Evolutionary conservation across 2,888 invertebrate species (phyloP).

Genomic region (Artemia sinica): DNA sequence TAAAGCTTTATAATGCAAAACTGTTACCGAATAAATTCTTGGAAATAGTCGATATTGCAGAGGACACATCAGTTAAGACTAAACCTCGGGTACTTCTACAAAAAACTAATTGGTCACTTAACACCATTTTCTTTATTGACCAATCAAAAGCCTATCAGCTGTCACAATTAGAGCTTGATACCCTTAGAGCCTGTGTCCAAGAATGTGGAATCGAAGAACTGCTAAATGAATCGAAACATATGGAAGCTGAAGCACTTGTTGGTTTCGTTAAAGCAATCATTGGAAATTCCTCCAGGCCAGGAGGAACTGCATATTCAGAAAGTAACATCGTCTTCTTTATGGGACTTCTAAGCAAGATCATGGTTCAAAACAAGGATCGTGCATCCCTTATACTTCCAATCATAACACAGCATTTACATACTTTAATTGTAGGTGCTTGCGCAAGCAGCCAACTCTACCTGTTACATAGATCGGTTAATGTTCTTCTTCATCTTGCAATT

Average conservation of each 20-base stretch:
- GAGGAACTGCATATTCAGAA: constrained; percentile 48
- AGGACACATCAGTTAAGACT: constrained; percentile 69
- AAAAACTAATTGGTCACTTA: constrained; percentile 60
- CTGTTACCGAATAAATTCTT: constrained; percentile 45
- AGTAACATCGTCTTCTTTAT: constrained; percentile 80
- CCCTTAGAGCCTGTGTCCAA: constrained; percentile 62
- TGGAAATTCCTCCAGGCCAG: constrained; percentile 18
- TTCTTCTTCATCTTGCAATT: constrained; percentile 69
- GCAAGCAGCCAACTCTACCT: constrained; percentile 53
- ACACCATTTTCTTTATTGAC: constrained; percentile 59
- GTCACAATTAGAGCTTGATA: constrained; percentile 54
- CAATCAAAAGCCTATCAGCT: constrained; percentile 56
- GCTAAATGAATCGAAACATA: constrained; percentile 81
- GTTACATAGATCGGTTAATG: constrained; percentile 66
- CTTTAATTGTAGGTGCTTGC: constrained; percentile 51
- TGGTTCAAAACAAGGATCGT: constrained; percentile 89
- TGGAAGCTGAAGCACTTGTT: constrained; percentile 60
- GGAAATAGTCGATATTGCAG: constrained; percentile 76
- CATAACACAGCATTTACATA: constrained; percentile 59
- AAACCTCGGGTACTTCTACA: constrained; percentile 43
- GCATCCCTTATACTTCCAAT: constrained; percentile 63
- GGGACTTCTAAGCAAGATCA: constrained; percentile 75
- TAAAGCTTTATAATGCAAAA: constrained; percentile 65
- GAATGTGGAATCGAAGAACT: constrained; percentile 82
- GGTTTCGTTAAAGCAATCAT: constrained; percentile 38